Evolutionary conservation across 2,888 invertebrate genomes (phyloP).

Genomic region (Cybosia mesomella): DNA sequence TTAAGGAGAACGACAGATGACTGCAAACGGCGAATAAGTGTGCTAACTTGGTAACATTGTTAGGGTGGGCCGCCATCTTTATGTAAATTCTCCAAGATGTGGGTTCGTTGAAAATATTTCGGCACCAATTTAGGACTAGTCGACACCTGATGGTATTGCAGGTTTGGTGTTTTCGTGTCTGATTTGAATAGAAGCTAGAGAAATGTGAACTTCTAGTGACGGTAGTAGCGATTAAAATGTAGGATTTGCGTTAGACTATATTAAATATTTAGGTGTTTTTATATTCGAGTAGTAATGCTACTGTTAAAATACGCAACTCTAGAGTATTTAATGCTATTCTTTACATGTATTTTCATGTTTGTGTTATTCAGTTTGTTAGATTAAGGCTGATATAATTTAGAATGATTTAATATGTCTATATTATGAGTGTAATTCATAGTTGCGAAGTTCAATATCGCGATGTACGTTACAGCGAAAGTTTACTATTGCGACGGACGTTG

Average conservation of each 20-base stretch:
- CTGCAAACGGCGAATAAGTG: constrained; percentile 41
- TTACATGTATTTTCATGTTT: no score
- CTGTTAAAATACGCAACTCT: no score
- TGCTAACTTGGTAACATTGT: constrained; percentile 46
- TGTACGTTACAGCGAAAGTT: no score
- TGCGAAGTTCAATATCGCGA: no score
- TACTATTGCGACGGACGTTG: no score
- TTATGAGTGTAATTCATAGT: no score
- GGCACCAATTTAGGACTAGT: constrained; percentile 23
- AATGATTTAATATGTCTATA: no score
- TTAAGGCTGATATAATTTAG: no score
- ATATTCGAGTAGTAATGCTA: no score
- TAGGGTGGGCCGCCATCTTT: constrained; percentile 48
- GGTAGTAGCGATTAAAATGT: neutral
- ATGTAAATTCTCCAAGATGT: constrained; percentile 55
- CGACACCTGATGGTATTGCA: constrained; percentile 49
- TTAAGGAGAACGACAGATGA: constrained; percentile 31
- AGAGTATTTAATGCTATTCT: no score
- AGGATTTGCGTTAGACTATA: neutral
- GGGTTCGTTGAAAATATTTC: constrained; percentile 39
- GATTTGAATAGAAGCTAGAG: constrained; percentile 23
- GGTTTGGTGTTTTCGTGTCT: constrained; percentile 32
- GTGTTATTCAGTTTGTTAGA: no score
- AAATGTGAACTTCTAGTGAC: neutral
- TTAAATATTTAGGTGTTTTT: no score